A percentile compares a stretch with the other conserved stretches of the same genome.
Conservation (phyloP, 2,888 invertebrate species). For the Pollenia labialis region DNA sequence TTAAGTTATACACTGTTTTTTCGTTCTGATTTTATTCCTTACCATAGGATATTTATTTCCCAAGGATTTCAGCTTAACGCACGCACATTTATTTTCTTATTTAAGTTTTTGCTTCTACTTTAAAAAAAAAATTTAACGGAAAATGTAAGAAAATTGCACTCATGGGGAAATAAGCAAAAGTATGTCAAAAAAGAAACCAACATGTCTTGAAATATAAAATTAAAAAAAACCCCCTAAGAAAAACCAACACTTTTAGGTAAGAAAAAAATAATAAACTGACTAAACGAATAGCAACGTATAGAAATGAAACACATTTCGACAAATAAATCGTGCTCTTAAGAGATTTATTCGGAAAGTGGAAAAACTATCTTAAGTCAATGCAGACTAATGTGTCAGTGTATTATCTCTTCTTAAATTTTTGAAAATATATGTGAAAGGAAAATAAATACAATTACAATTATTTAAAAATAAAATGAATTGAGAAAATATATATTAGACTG, state of each 20-base stretch:
- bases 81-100: constrained; percentile 24
- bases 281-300: neutral
- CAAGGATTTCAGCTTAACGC: constrained; percentile 48
- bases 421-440: constrained; percentile 16
- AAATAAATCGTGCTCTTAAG: constrained; percentile 45
- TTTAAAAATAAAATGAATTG: neutral
- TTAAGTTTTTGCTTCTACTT: neutral
- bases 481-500: neutral
- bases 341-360: constrained; percentile 10
- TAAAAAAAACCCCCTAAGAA: constrained; percentile 7
- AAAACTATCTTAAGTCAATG: neutral
- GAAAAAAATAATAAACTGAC: constrained; percentile 17
- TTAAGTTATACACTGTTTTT: neutral
- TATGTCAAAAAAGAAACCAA: constrained; percentile 15
- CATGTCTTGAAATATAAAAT: neutral
- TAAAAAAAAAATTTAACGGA: constrained; percentile 14
- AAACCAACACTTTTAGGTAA: neutral
- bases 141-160: constrained; percentile 60
- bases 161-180: constrained; percentile 52
- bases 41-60: constrained; percentile 12
- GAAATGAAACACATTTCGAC: neutral
- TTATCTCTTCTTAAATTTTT: neutral
- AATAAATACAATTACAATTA: neutral
- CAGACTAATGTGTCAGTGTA: constrained; percentile 43
- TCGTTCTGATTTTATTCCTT: constrained; percentile 12